A percentile compares a stretch with the other conserved stretches of the same genome.
Conservation (phyloP, 2,113 vertebrate species). For the Phyllostomus discolor region DNA sequence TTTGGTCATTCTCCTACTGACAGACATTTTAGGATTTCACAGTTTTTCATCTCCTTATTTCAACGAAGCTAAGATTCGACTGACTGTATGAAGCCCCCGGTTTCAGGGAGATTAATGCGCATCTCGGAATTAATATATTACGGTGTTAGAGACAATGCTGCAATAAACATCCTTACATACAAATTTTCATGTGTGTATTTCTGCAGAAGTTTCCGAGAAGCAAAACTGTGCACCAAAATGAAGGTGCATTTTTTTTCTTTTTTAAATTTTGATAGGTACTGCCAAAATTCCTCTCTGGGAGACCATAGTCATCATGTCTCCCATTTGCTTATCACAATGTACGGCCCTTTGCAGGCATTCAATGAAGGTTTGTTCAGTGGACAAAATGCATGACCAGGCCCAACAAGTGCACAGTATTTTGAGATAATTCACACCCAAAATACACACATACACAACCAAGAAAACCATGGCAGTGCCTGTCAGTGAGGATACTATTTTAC, state of each 20-base stretch:
- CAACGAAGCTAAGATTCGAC: background rate
- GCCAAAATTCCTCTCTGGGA: background rate
- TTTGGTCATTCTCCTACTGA: background rate
- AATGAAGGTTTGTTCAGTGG: background rate
- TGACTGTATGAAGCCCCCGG: background rate
- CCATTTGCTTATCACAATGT: background rate
- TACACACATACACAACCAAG: background rate
- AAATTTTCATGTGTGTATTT: background rate
- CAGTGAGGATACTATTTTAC: background rate
- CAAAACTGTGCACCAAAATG: constrained; percentile 3
- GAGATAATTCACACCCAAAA: background rate
- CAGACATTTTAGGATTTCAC: background rate
- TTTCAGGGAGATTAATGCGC: background rate
- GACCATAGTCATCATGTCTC: background rate
- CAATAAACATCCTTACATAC: background rate
- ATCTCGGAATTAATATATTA: background rate
- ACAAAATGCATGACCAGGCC: background rate
- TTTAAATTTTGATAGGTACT: background rate
- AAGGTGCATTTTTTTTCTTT: background rate
- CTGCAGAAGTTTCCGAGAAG: background rate
- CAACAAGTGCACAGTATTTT: background rate
- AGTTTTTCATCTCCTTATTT: background rate
- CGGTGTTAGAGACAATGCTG: background rate
- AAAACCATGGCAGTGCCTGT: background rate
- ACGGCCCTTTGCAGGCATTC: background rate